phyloP scores from a whole-genome alignment of 2,797 vertebrate genomes.

The Brotula barbata region DNA sequence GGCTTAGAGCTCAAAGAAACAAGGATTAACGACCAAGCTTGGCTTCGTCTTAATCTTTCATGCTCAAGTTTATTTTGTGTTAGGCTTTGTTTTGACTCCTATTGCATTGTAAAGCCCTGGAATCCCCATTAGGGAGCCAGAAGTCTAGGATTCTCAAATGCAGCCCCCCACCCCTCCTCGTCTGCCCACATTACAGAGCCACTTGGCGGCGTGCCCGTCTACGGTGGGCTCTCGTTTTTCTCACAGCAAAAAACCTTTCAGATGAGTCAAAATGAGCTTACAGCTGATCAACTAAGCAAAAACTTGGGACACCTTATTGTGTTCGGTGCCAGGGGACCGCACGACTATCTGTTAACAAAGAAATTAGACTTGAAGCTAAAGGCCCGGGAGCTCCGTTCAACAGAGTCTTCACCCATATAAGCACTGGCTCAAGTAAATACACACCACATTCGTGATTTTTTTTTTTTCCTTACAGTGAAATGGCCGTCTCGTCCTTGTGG shows the following conservation, averaged over 20 bases:
- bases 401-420: constrained; percentile 17
- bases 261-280: constrained; percentile 65
- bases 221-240: constrained; percentile 49
- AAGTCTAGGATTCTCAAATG: constrained; percentile 55
- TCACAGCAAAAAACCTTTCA: constrained; percentile 54
- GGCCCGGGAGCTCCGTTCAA: neutral
- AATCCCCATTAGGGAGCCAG: constrained; percentile 70
- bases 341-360: constrained; percentile 40
- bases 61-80: constrained; percentile 68
- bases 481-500: constrained; percentile 46
- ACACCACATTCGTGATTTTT: constrained; percentile 39
- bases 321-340: constrained; percentile 21
- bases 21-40: constrained; percentile 64
- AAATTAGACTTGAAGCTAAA: constrained; percentile 17
- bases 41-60: constrained; percentile 66
- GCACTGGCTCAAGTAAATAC: constrained; percentile 39
- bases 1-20: constrained; percentile 60
- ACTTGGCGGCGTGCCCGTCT: constrained; percentile 50
- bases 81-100: constrained; percentile 69
- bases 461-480: constrained; percentile 32
- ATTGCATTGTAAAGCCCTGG: constrained; percentile 66
- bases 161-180: constrained; percentile 7
- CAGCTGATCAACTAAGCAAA: constrained; percentile 60
- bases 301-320: constrained; percentile 46
- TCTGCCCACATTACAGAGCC: constrained; percentile 38